Evolutionary conservation across 2,797 vertebrate genomes (phyloP), one percentile per base, ranked within the genome.

Genomic region (Peromyscus attwateri): DNA sequence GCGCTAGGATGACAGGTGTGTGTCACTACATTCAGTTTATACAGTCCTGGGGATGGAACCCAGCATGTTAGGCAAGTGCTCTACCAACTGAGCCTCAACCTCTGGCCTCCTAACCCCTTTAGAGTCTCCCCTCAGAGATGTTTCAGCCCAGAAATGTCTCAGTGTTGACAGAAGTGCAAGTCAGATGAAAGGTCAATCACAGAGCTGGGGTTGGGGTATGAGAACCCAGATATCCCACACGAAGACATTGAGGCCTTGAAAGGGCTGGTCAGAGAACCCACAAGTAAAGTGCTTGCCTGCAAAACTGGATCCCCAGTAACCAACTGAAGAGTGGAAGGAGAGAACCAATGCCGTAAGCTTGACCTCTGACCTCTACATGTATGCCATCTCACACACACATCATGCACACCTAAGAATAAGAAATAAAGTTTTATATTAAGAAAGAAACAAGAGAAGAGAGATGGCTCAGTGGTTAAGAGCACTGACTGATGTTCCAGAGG

Each of bases 201-300:
- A 64, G 17, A 4, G 34, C 10, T n/a, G 34, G 46, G 87, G 70
- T 8, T 29, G 37, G 89, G 13, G 49, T 83, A 64, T 57, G 49
- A 87, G 91, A 82, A 92, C 25, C 25, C 31, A 85, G 60, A 90
- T 57, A 52, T 19, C 23, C 62, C 52, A 91, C 8, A 62, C 25
- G 57, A 92, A 87, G 49, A 87, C 82, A 31, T 37, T 52, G 8
- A 89, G 49, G 23, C n/a, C 57, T 90, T 64, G 27, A 49, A 55
- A n/a, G 82, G 40, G 40, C 82, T 34, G 19, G 40, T 46, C n/a
- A 34, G n/a, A 62, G 40, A 62, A 11, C 62, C 66, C 6, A 62
- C 3, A 19, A n/a, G 43, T 2, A 13, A 16, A 12, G 19, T 4
- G 31, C 19, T 9, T 10, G 46, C 1, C 1, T 17, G 29, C 43